Conservation (phyloP, 2,888 invertebrate genomes). For the Eupithecia abbreviata region DNA sequence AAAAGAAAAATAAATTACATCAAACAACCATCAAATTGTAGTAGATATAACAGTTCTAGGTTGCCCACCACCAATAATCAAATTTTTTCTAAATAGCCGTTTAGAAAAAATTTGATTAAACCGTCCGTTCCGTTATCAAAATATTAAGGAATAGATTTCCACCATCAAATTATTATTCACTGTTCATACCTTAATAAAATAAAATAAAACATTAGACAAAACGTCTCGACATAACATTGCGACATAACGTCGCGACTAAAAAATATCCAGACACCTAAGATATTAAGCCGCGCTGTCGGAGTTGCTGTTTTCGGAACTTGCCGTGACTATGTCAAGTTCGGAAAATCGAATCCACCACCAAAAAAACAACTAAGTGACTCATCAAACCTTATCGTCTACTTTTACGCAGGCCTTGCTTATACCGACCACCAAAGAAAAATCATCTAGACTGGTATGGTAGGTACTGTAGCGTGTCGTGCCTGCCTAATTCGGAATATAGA, state of each 20-base stretch:
- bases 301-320: too few species aligned
- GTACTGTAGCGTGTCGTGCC: too few species aligned
- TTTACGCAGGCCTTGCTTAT: slow-evolving; percentile 73
- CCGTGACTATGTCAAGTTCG: too few species aligned
- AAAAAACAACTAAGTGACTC: background rate
- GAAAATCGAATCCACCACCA: background rate
- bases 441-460: too few species aligned
- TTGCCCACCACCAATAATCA: background rate
- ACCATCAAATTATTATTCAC: background rate
- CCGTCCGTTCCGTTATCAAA: background rate
- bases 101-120: too few species aligned
- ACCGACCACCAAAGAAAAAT: background rate
- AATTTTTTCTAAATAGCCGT: background rate
- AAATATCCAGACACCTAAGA: background rate
- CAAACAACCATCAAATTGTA: too few species aligned
- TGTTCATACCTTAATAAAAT: background rate
- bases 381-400: slow-evolving; percentile 61
- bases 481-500: background rate
- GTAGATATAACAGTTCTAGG: background rate
- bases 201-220: background rate
- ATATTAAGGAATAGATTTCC: background rate
- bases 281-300: background rate
- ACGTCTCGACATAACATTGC: too few species aligned
- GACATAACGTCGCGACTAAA: background rate
- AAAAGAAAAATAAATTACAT: slow-evolving; percentile 41